Conservation (phyloP, 92 coral and sea anemone genomes). For the Parazoanthus swiftii region DNA sequence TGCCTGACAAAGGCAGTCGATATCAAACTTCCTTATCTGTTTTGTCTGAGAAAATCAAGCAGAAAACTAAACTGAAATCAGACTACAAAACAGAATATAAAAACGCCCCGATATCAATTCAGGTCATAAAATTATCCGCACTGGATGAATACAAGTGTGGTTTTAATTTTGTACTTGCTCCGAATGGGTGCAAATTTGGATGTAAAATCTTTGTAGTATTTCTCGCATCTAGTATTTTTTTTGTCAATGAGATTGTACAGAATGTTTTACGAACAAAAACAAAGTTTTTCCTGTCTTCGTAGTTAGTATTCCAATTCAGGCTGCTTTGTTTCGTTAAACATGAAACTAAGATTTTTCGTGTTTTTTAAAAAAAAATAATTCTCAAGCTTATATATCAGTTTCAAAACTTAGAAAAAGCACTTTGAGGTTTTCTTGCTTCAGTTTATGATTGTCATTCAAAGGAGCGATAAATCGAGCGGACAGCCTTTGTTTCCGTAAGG, state of each 20-base stretch:
- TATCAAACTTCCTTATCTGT: background rate
- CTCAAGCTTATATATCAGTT: background rate
- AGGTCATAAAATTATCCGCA: background rate
- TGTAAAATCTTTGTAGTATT: background rate
- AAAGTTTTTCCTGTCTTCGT: background rate
- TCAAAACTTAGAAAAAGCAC: background rate
- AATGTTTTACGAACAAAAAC: background rate
- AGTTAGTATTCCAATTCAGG: background rate
- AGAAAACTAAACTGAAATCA: background rate
- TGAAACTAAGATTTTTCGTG: background rate
- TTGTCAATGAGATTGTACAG: background rate
- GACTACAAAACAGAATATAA: background rate
- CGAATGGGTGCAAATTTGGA: background rate
- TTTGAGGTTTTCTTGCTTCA: background rate
- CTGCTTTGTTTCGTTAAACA: background rate
- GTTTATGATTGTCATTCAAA: background rate
- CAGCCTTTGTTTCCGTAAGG: background rate
- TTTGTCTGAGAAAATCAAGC: background rate
- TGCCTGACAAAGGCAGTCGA: slow-evolving; percentile 5
- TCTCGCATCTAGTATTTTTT: background rate
- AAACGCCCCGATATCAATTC: background rate
- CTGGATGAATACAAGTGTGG: background rate
- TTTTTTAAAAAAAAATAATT: background rate
- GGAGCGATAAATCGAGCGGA: background rate
- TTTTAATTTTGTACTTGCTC: background rate